Evolutionary conservation across 2,797 vertebrate genomes (phyloP), one percentile per base, ranked within the genome.

Genomic region (Aratinga solstitialis): DNA sequence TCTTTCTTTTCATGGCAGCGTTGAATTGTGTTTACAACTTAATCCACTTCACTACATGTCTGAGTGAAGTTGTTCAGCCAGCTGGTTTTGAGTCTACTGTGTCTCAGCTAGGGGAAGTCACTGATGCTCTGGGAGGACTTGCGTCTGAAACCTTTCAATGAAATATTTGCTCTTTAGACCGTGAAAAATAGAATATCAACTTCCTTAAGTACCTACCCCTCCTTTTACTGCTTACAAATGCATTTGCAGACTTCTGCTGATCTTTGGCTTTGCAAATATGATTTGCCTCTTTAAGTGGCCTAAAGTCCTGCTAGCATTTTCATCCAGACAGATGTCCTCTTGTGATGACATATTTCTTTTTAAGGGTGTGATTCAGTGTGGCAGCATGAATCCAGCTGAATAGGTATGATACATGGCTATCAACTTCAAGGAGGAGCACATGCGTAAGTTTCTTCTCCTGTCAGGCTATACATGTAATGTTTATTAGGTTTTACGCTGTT

Each of bases 391-490:
- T 66, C 9, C 27, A 48, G 7, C 4, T 71, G 43, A 77, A 66
- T 34, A 1, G 0, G 6, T 54, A 91, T 23, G 16, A n/a, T 14
- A 42, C 0, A 1, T 17, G 13, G 14, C 40, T 84, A 22, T 20
- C 50, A 61, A 2, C 13, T 36, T 66, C 50, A 40, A 53, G 10
- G 8, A 68, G 12, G 56, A 11, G 5, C 2, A 17, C 4, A 14
- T 7, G 4, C 1, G 0, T 34, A 5, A 15, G 4, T 67, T 85
- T 75, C 22, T 50, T 82, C 26, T 9, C 3, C 8, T 62, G 29
- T 18, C 30, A 65, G 32, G 34, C 7, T 34, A 53, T 11, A 53
- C 5, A 6, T 32, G 9, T 71, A 63, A 43, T 1, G 2, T 62
- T 66, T 71, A 7, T n/a, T 48, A 20, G 9, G 11, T 36, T 82